These are phyloP conservation scores for Lydus trimaculatus DNA, from an alignment of 2,888 invertebrate species.

Conservation along the genomic window DNA sequence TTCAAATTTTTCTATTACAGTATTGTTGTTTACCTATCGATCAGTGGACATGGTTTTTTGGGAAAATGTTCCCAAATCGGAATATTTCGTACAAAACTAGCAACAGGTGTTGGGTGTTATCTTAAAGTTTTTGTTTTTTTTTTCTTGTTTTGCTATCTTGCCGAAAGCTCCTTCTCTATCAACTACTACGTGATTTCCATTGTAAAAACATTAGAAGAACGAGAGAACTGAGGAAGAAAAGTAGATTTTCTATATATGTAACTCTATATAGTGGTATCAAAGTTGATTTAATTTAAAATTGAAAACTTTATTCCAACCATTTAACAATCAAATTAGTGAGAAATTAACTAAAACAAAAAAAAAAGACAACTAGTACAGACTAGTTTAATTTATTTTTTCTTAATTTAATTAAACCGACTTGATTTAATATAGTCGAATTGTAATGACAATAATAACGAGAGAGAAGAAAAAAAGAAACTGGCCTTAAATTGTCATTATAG, in stretches of 20 bases:
- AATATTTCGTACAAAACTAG: neutral
- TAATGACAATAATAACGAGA: too few relatives aligned
- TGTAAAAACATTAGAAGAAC: neutral
- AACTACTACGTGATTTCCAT: conserved; percentile 12
- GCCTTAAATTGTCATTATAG: neutral
- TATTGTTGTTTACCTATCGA: too few relatives aligned
- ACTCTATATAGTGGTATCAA: neutral
- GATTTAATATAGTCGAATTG: neutral
- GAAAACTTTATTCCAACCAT: conserved; percentile 7
- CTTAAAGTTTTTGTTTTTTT: neutral
- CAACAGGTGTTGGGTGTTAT: conserved; percentile 12
- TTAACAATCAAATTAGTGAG: neutral
- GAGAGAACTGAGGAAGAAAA: too few relatives aligned
- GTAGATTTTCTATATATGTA: too few relatives aligned
- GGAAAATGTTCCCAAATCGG: neutral
- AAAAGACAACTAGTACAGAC: neutral
- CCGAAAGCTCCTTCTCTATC: neutral
- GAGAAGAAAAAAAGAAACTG: neutral
- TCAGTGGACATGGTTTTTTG: too few relatives aligned
- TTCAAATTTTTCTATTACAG: too few relatives aligned
- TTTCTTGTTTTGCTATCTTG: neutral
- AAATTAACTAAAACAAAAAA: neutral
- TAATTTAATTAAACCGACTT: conserved; percentile 7
- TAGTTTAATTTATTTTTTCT: neutral
- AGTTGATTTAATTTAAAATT: neutral